Evolutionary conservation across 35 echinoderm and acorn worm genomes (phyloP).

Genomic region (Stichopus chloronotus): DNA sequence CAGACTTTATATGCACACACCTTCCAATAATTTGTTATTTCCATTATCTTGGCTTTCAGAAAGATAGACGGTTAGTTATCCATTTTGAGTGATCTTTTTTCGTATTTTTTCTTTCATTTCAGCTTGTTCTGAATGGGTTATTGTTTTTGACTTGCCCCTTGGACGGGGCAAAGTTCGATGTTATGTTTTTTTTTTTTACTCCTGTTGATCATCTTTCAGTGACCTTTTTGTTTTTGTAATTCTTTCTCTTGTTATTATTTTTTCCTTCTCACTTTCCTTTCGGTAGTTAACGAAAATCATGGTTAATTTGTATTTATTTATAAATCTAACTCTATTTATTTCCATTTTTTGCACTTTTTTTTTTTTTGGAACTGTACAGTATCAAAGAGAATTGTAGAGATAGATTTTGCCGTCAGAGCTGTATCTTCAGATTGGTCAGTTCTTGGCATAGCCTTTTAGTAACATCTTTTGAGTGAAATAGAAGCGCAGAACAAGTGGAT

Average conservation of each 20-base stretch:
- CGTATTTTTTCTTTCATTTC: constrained; percentile 18
- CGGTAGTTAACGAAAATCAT: constrained; percentile 42
- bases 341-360: constrained; percentile 29
- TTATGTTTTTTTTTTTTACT: background rate
- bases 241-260: background rate
- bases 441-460: constrained; percentile 52
- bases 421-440: background rate
- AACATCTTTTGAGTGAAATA: constrained; percentile 48
- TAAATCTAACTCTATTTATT: constrained; percentile 54
- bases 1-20: too few relatives aligned
- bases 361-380: constrained; percentile 53
- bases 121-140: too few relatives aligned
- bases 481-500: constrained; percentile 37
- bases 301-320: constrained; percentile 52
- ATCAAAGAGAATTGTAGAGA: constrained; percentile 51
- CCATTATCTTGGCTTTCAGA: constrained; percentile 35
- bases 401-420: constrained; percentile 26
- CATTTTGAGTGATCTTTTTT: background rate
- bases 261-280: constrained; percentile 3
- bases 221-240: background rate
- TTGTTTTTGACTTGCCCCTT: background rate
- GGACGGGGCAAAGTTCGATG: background rate
- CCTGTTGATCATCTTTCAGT: background rate
- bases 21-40: constrained; percentile 17
- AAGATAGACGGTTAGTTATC: background rate